These are phyloP conservation scores for Eupithecia abbreviata DNA, from an alignment of 2,888 invertebrate genomes.

Conservation along the genomic window DNA sequence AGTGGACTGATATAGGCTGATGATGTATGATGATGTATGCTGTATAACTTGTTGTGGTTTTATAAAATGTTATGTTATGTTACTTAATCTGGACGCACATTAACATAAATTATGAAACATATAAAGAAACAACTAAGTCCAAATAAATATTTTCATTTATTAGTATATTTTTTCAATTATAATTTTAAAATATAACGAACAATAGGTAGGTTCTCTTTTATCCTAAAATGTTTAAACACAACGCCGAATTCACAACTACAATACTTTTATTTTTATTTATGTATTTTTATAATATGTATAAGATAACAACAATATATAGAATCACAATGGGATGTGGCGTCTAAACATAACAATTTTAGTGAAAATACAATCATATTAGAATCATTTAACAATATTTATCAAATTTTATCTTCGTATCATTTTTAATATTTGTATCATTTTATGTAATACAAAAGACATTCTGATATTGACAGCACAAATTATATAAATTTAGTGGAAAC, in stretches of 20 bases:
- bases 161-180: conserved; percentile 72
- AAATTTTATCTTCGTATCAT: background rate
- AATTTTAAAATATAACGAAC: conserved; percentile 80
- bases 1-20: too few species aligned
- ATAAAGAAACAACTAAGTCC: conserved; percentile 47
- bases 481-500: background rate
- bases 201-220: conserved; percentile 54
- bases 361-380: conserved; percentile 2
- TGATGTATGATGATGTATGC: too few species aligned
- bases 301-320: conserved; percentile 52
- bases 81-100: too few species aligned
- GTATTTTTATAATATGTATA: conserved; percentile 40
- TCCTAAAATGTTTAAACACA: conserved; percentile 73
- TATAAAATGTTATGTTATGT: too few species aligned
- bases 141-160: conserved; percentile 59
- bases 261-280: conserved; percentile 54
- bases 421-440: background rate
- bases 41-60: too few species aligned
- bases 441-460: background rate
- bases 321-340: conserved; percentile 55
- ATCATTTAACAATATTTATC: background rate
- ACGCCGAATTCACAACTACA: conserved; percentile 79
- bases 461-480: background rate
- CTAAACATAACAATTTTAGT: conserved; percentile 5
- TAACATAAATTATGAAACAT: background rate